Percentiles rank a stretch among this genome's conserved stretches.
Evolutionary conservation across 1,140 invertebrate species (phyloP).

Genomic region (Himalopsyche phryganea): DNA sequence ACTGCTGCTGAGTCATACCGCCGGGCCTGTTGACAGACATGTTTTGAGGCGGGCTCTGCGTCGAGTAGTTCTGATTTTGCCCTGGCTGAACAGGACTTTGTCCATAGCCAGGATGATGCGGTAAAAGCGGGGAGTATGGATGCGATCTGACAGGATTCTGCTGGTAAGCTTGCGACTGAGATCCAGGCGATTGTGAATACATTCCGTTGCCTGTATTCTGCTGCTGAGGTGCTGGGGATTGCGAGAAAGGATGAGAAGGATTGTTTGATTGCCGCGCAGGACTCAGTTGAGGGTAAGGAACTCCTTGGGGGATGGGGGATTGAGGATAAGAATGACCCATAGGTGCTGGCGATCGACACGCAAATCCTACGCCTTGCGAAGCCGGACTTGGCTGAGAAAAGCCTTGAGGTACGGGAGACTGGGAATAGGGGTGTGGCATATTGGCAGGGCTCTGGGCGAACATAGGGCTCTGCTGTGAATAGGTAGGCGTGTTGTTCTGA

Average conservation of each 20-base stretch:
- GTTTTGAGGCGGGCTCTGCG: slow-evolving; percentile 29
- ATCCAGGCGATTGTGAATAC: slow-evolving; percentile 27
- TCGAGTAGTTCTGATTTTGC: slow-evolving; percentile 7
- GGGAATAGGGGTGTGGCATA: slow-evolving; percentile 37
- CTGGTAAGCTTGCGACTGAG: slow-evolving; percentile 24
- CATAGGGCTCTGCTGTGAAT: slow-evolving; percentile 41
- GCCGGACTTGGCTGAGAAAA: slow-evolving; percentile 36
- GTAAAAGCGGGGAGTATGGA: slow-evolving; percentile 18
- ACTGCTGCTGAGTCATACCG: slow-evolving; percentile 54
- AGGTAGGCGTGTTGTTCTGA: slow-evolving; percentile 35
- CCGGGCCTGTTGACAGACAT: slow-evolving; percentile 18
- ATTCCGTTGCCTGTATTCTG: slow-evolving; percentile 25
- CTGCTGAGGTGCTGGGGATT: slow-evolving; percentile 43
- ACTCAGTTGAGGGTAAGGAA: slow-evolving; percentile 43
- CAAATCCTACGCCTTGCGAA: slow-evolving; percentile 30
- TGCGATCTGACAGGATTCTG: slow-evolving; percentile 19
- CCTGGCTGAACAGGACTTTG: slow-evolving; percentile 28
- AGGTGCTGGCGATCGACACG: slow-evolving; percentile 30
- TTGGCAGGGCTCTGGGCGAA: slow-evolving; percentile 45
- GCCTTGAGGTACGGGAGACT: slow-evolving; percentile 31
- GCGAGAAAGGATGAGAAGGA: slow-evolving; percentile 45
- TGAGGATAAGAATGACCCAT: slow-evolving; percentile 38
- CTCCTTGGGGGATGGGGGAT: slow-evolving; percentile 37
- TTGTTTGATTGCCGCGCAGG: slow-evolving; percentile 35
- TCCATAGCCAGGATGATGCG: slow-evolving; percentile 23